Base-by-base conservation (phyloP, 30 jellyfish, hydroid and myxozoan species). In the Turritopsis rubra region DNA sequence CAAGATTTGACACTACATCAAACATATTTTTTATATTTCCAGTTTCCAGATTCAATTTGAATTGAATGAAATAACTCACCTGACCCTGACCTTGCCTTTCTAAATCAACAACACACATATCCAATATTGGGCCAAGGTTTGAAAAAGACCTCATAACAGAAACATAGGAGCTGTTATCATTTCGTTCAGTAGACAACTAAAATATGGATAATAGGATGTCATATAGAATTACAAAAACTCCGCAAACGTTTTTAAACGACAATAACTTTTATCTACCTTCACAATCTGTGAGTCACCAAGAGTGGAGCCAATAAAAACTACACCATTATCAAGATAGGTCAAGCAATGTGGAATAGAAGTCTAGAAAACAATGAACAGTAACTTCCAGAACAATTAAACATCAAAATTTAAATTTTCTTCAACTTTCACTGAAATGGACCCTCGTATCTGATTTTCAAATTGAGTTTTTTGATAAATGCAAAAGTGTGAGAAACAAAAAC, bases 281-380 rank as follows among this genome's bases (percentile, higher is more conserved):
- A 93, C 96, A n/a, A 93, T 93, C 88, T 93, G 98, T 0, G 98
- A 93, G 88, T 93, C 98, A 21, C 98, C 96, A 53, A 93, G 95
- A 8, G 88, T 73, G 24, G 98, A 93, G 1, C 94, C 96, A 60
- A 93, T 91, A 83, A 93, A 93, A 8, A 93, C 98, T 31, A 93
- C 98, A 22, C 96, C 98, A 82, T 93, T 93, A 65, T 93, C 98
- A 52, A 93, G 87, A 71, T 93, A 93, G 21, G 97, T 88, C 26
- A 93, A 68, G 73, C 96, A 93, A 53, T 87, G 95, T 20, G 97
- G 89, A 28, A 91, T 91, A 21, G 97, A 91, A 23, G 95, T 91
- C 97, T 91, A 80, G 52, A 75, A 79, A 29, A 31, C 54, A 79
- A 16, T 70, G 78, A 29, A 30, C 1, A n/a, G 28, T 19, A 23